Percentiles rank a stretch among this genome's conserved stretches.
Conservation (phyloP, 2,113 vertebrate genomes). For the Pampusana beccarii region DNA sequence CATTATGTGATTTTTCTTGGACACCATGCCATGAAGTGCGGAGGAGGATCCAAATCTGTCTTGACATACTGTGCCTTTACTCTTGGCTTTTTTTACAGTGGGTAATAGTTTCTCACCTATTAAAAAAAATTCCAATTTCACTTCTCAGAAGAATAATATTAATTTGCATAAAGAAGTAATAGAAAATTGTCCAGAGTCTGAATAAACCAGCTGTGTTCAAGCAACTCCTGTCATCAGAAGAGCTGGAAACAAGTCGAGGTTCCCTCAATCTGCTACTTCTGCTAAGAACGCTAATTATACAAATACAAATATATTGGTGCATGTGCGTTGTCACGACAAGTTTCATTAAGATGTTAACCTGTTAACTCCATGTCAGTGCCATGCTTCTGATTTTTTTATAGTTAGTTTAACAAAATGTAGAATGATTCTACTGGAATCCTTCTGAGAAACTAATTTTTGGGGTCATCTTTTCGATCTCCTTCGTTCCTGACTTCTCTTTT, state of each 20-base stretch:
- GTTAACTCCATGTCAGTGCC: accelerated
- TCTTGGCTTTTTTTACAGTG: neutral
- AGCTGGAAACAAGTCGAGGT: neutral
- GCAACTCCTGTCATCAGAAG: neutral
- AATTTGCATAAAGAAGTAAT: neutral
- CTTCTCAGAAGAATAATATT: neutral
- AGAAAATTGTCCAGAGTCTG: neutral
- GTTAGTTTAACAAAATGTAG: neutral
- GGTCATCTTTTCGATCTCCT: neutral
- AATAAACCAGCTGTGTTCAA: neutral
- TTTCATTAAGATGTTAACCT: neutral
- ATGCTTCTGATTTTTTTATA: neutral
- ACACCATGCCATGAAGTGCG: neutral
- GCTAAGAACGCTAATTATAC: neutral
- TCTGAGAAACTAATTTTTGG: neutral
- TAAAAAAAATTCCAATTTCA: neutral
- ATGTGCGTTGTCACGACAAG: neutral
- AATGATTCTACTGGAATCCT: neutral
- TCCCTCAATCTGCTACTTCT: neutral
- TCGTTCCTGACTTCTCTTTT: neutral
- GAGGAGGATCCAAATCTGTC: conserved; percentile 28
- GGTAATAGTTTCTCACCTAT: neutral
- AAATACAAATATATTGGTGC: neutral
- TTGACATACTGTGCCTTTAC: conserved; percentile 34
- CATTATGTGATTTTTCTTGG: conserved; percentile 65